Evolutionary conservation across 2,113 vertebrate genomes (phyloP).

Genomic region (Perca fluviatilis): DNA sequence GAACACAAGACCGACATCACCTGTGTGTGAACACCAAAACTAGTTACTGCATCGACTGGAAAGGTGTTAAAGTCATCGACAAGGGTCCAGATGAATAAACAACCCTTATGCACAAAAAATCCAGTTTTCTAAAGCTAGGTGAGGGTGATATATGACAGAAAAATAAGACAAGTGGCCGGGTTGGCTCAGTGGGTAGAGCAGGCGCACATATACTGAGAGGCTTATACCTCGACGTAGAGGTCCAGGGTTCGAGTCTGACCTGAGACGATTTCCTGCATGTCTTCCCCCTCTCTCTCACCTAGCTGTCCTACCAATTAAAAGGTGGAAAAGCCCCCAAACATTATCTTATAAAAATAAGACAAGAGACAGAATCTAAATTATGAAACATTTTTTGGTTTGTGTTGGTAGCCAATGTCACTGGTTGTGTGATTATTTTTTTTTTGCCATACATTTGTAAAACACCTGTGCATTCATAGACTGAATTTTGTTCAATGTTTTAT

Average conservation of each 20-base stretch:
- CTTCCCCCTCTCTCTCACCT: too few relatives aligned
- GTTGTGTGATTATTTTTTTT: neutral
- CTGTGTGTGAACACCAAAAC: neutral
- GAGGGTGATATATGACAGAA: neutral
- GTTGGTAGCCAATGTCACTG: neutral
- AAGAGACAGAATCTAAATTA: neutral
- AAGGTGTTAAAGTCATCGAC: neutral
- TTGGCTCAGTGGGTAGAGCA: too few relatives aligned
- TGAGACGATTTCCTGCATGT: too few relatives aligned
- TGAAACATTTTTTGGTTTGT: neutral
- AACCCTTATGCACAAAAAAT: neutral
- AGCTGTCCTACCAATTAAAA: too few relatives aligned
- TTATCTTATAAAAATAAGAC: neutral
- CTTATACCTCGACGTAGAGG: too few relatives aligned
- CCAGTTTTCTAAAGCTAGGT: neutral
- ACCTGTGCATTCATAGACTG: neutral
- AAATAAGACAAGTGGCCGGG: neutral
- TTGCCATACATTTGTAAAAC: neutral
- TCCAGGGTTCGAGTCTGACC: too few relatives aligned
- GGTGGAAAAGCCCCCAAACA: too few relatives aligned
- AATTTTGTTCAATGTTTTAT: neutral
- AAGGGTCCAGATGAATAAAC: neutral
- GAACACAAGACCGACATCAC: neutral
- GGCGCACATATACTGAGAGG: too few relatives aligned
- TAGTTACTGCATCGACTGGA: neutral